Base-by-base conservation (phyloP, 2,888 invertebrate genomes). In the Heliconius charithonia region DNA sequence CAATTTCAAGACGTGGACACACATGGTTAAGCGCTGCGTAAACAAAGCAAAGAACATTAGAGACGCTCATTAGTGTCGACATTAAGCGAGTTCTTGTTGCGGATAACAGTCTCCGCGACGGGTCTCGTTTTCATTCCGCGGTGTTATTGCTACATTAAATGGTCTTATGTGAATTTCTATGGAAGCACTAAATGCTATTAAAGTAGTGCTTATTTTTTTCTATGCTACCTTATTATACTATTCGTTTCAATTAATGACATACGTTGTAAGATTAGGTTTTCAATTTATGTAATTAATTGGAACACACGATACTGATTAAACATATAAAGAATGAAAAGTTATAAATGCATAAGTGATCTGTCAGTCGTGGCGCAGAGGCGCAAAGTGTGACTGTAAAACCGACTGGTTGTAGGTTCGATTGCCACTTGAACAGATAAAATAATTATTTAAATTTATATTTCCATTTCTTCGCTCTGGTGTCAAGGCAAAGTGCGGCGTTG, bases 11-110 rank as follows among this genome's bases (percentile, higher is more conserved):
- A 74, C 63, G 62, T 73, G 62, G 73, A 63, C 74, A 74, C 63
- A 74, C 63, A 74, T 45, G 59, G 74, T 22, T 45, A 74, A 74
- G 74, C 62, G 45, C 63, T 63, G 74, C 12, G 12, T 74, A 74
- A 74, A 74, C 63, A 74, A 74, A 74, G 63, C 63, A 41, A 62
- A 74, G 27, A 63, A 74, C 74, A 74, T 74, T 63, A 74, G 41
- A 74, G 41, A 74, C 19, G 63, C 74, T 74, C 74, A 74, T 74
- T 74, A 74, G 74, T 27, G 41, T 62, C 74, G 74, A 41, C 74
- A 22, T 41, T 74, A 45, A 74, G 62, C 74, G 13, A 41, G 41
- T 63, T 27, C 74, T 45, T 41, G 74, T 74, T 74, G 72, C 56
- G 74, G 63, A 63, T 74, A 63, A 74, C 62, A 72, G 71, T 59